A percentile compares a stretch with the other conserved stretches of the same genome.
Evolutionary conservation across 2,888 invertebrate species (phyloP).

Genomic region (Ochropacha duplaris): DNA sequence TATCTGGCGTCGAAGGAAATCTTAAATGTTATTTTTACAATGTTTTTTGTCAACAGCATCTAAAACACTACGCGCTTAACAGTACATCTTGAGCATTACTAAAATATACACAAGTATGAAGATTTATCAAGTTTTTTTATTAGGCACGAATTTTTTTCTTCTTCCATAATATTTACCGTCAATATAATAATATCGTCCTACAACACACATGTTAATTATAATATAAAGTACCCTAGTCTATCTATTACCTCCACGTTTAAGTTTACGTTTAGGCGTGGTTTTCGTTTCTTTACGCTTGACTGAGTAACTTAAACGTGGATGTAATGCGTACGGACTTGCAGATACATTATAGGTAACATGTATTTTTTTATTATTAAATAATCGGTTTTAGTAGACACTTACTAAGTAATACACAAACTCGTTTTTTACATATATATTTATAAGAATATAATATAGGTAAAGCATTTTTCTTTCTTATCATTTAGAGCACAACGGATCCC

Average conservation of each 20-base stretch:
- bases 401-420: constrained; percentile 74
- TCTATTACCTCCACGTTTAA: constrained; percentile 1
- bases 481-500: constrained; percentile 77
- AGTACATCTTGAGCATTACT: constrained; percentile 78
- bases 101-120: constrained; percentile 58
- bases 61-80: constrained; percentile 75
- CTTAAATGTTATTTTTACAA: constrained; percentile 48
- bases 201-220: constrained; percentile 49
- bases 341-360: constrained; percentile 57
- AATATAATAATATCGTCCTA: constrained; percentile 45
- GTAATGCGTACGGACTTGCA: constrained; percentile 3
- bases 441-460: constrained; percentile 82
- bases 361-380: constrained; percentile 54
- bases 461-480: constrained; percentile 77
- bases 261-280: neutral
- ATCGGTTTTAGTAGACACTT: constrained; percentile 77
- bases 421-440: constrained; percentile 69
- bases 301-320: neutral
- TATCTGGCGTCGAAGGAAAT: constrained; percentile 64
- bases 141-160: constrained; percentile 76
- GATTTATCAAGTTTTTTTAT: constrained; percentile 64
- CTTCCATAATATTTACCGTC: constrained; percentile 28
- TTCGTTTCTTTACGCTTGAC: neutral
- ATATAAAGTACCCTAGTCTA: neutral
- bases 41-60: constrained; percentile 64